Evolutionary conservation across 2,797 vertebrate genomes (phyloP), one percentile per base, ranked within the genome.

Genomic region (Gila robusta): DNA sequence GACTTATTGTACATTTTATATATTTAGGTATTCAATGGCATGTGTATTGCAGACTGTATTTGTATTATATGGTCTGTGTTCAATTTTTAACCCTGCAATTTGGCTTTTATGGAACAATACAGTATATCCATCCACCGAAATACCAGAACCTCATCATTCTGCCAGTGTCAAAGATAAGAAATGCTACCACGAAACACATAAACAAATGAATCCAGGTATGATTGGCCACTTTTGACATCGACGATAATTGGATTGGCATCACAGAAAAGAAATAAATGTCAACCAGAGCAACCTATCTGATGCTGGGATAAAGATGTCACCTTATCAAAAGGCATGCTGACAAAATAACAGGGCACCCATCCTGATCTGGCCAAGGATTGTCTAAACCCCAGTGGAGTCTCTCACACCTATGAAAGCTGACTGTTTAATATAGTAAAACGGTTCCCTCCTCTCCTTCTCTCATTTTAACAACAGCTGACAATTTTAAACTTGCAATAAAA

Each of bases 281-380:
- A 56, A 54, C 67, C 35, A 71, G 26, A 41, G 44, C 32, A 56
- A 35, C 47, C 49, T 54, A 39, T 56, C 49, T 56, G 19, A 49
- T 80, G 26, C 19, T 21, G 26, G 17, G 39, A 62, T 59, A 47
- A 82, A 82, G 37, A 56, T n/a, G 26, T 32, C 54, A 64, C 26
- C 28, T 23, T 82, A 73, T 82, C n/a, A 82, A 73, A 81, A 0
- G 1, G 49, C 52, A 62, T 44, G 26, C n/a, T 73, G 81, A 62
- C 26, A 32, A 73, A 83, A 62, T 62, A 73, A 62, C 11, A 62
- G 35, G 37, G 69, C n/a, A 19, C n/a, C 52, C 52, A 44, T 73
- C 52, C 69, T 73, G 81, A 73, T 62, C 11, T 32, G 26, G 52
- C n/a, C 52, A 54, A 17, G 26, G 17, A 14, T 6, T 67, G 39